Percentiles rank a stretch among this genome's conserved stretches.
phyloP scores from a whole-genome alignment of 2,888 invertebrate genomes.

The Idaea dimidiata region DNA sequence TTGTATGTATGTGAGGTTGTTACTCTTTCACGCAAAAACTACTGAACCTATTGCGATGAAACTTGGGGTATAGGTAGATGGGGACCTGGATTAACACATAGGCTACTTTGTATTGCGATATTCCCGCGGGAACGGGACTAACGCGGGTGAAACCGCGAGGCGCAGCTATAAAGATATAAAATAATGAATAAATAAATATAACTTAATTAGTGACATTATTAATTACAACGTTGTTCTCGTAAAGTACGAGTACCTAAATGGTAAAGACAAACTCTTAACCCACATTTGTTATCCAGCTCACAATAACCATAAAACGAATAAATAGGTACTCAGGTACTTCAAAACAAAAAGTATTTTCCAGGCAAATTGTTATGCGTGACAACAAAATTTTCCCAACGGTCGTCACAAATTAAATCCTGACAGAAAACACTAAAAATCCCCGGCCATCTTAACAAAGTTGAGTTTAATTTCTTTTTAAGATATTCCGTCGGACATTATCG shows the following conservation, averaged over 20 bases:
- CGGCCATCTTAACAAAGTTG: constrained; percentile 41
- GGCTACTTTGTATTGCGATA: too few species aligned
- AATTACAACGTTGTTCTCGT: too few species aligned
- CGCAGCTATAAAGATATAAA: too few species aligned
- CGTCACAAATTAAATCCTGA: constrained; percentile 35
- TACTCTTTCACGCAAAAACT: too few species aligned
- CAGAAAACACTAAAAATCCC: constrained; percentile 49
- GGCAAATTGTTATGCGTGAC: constrained; percentile 29
- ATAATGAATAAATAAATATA: too few species aligned
- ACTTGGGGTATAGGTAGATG: too few species aligned
- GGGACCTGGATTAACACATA: too few species aligned
- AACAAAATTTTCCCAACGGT: constrained; percentile 30
- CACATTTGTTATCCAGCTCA: not conserved
- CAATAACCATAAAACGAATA: not conserved
- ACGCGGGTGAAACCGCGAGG: too few species aligned
- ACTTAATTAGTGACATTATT: too few species aligned
- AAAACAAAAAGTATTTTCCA: constrained; percentile 22
- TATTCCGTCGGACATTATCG: constrained; percentile 58
- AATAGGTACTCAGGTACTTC: not conserved
- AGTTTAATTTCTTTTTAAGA: constrained; percentile 69
- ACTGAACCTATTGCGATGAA: too few species aligned
- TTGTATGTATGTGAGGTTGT: too few species aligned
- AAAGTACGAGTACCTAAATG: not conserved
- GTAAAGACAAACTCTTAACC: not conserved
- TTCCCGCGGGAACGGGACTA: too few species aligned